These are phyloP conservation scores for Nematopogon swammerdamellus DNA, from an alignment of 2,888 invertebrate genomes.

Conservation along the genomic window DNA sequence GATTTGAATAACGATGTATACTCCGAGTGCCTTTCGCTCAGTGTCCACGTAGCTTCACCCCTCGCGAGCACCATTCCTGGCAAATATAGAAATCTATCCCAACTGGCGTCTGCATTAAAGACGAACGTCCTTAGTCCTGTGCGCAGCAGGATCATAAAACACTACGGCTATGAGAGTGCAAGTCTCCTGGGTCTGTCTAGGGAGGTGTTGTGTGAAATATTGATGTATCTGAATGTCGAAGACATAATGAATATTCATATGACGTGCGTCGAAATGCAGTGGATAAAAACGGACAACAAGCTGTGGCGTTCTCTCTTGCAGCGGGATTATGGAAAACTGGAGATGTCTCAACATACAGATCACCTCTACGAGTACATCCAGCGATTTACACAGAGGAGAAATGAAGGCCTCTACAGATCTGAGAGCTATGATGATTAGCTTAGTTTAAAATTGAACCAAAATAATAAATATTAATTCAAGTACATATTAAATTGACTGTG, in stretches of 20 bases:
- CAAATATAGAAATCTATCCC: conserved; percentile 39
- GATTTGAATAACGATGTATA: conserved; percentile 35
- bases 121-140: conserved; percentile 51
- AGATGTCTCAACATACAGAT: too few species aligned
- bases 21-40: conserved; percentile 34
- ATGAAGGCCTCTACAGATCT: too few species aligned
- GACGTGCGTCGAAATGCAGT: conserved; percentile 28
- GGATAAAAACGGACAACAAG: conserved; percentile 22
- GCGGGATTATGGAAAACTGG: conserved; percentile 30
- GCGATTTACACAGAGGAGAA: too few species aligned
- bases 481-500: too few species aligned
- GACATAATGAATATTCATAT: conserved; percentile 28
- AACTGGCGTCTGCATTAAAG: conserved; percentile 48
- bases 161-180: conserved; percentile 42
- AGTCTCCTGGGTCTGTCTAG: conserved; percentile 45
- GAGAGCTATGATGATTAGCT: too few species aligned
- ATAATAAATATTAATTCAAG: too few species aligned
- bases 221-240: conserved; percentile 22
- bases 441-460: too few species aligned
- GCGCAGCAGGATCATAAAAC: conserved; percentile 48
- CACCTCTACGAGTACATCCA: too few species aligned
- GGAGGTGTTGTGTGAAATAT: conserved; percentile 32
- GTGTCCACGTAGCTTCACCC: conserved; percentile 34
- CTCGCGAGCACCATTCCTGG: conserved; percentile 30
- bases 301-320: conserved; percentile 35